phyloP scores from a whole-genome alignment of 2,888 invertebrate genomes.

The Catocala fraxini region DNA sequence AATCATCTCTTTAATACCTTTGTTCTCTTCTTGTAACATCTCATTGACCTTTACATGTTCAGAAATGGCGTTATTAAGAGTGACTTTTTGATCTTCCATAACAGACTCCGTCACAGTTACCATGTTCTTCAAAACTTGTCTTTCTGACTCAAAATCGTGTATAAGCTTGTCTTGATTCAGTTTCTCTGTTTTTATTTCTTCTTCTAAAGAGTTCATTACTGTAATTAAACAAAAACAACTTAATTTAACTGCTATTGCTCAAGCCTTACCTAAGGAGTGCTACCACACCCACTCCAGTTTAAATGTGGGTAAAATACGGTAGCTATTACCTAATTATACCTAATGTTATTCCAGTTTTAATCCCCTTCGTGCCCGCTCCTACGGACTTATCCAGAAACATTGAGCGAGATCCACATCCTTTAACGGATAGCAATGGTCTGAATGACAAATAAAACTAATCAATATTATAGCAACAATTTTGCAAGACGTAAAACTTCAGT shows the following conservation, averaged over 20 bases:
- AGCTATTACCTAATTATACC: constrained; percentile 3
- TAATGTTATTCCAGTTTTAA: constrained; percentile 1
- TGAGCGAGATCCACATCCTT: constrained; percentile 7
- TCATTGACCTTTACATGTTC: constrained; percentile 60
- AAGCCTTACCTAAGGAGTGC: too few species aligned
- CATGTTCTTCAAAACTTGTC: constrained; percentile 71
- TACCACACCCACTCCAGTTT: too few species aligned
- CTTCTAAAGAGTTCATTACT: constrained; percentile 66
- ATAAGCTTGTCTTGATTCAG: constrained; percentile 66
- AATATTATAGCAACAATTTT: too few species aligned
- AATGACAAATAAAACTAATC: not conserved
- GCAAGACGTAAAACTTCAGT: too few species aligned
- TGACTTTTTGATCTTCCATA: constrained; percentile 71
- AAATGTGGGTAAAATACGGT: not conserved
- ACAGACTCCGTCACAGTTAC: constrained; percentile 73
- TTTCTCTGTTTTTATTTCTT: constrained; percentile 61
- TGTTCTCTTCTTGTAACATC: constrained; percentile 55
- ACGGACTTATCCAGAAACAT: constrained; percentile 18
- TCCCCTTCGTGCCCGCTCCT: not conserved
- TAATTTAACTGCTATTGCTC: too few species aligned
- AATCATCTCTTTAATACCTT: constrained; percentile 41
- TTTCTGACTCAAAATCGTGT: constrained; percentile 71
- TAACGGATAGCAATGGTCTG: constrained; percentile 12
- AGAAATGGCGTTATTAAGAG: constrained; percentile 58
- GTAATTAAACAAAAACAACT: constrained; percentile 33